Evolutionary conservation across 1,140 invertebrate genomes (phyloP).

Genomic region (Tetragnatha versicolor): DNA sequence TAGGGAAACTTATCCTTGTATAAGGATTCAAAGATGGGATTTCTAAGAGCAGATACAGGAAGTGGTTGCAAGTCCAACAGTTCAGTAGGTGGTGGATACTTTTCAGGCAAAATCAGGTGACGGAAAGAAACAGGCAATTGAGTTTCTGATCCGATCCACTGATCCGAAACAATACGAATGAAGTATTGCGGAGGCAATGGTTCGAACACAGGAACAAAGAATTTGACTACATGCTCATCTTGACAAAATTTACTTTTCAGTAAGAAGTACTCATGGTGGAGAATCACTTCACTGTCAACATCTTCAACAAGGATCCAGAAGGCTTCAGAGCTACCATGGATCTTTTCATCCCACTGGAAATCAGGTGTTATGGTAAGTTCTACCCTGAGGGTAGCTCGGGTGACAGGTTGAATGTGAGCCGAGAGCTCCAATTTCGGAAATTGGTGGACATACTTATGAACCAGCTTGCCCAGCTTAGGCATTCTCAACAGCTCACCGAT

Average conservation of each 20-base stretch:
- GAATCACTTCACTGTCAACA: constrained; percentile 90
- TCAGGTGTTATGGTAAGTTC: constrained; percentile 99
- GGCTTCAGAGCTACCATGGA: constrained; percentile 90
- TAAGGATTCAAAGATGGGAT: constrained; percentile 83
- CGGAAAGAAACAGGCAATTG: constrained; percentile 97
- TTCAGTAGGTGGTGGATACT: constrained; percentile 97
- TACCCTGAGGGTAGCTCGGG: constrained; percentile 89
- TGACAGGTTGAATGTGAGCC: constrained; percentile 98
- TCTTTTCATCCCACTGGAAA: constrained; percentile 98
- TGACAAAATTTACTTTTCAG: constrained; percentile 89
- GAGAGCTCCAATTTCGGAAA: constrained; percentile 94
- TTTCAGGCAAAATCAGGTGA: constrained; percentile 97
- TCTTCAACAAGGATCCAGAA: constrained; percentile 99
- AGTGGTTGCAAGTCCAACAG: constrained; percentile 96
- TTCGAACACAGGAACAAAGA: constrained; percentile 98
- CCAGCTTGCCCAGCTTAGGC: constrained; percentile 95
- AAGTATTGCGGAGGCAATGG: constrained; percentile 98
- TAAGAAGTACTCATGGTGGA: constrained; percentile 98
- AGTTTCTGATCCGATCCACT: constrained; percentile 79
- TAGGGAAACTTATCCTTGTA: constrained; percentile 88
- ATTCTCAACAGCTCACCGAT: constrained; percentile 96
- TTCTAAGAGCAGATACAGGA: constrained; percentile 78
- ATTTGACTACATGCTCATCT: constrained; percentile 96
- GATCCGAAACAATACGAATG: constrained; percentile 74
- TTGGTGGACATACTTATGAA: constrained; percentile 98